Percentiles rank a stretch among this genome's conserved stretches.
These are phyloP conservation scores for Okamejei kenojei DNA, from an alignment of 2,797 vertebrate species.

Conservation along the genomic window DNA sequence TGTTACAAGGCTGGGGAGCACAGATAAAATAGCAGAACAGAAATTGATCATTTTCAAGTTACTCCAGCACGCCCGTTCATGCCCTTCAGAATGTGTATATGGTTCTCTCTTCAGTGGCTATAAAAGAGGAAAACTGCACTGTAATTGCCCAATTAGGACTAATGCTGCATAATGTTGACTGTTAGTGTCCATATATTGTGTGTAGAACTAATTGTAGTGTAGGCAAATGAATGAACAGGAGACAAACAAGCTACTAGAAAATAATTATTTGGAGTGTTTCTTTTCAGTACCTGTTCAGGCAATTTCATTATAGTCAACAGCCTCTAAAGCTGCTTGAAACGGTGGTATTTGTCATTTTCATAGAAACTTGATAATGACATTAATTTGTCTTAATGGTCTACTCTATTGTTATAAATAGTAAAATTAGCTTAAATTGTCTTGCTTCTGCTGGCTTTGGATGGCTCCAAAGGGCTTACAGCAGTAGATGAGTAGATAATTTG, in stretches of 20 bases:
- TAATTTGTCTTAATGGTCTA: constrained; percentile 99
- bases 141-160: constrained; percentile 99
- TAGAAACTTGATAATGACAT: constrained; percentile 99
- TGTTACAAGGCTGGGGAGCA: constrained; percentile 21
- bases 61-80: constrained; percentile 25
- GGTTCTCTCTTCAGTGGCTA: constrained; percentile 76
- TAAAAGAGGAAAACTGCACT: constrained; percentile 90
- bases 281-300: constrained; percentile 97
- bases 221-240: constrained; percentile 99
- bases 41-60: constrained; percentile 37
- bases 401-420: constrained; percentile 99
- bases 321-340: constrained; percentile 97
- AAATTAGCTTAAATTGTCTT: constrained; percentile 99
- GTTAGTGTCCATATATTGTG: constrained; percentile 73
- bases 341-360: constrained; percentile 99
- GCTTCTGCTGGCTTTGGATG: constrained; percentile 95
- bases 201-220: constrained; percentile 97
- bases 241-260: constrained; percentile 99
- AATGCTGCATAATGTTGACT: constrained; percentile 82
- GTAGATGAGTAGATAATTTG: constrained; percentile 98
- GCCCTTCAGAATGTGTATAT: constrained; percentile 71
- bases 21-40: constrained; percentile 36
- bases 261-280: constrained; percentile 99
- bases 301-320: constrained; percentile 99
- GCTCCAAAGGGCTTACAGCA: constrained; percentile 84